Base-by-base conservation (phyloP, 2,113 vertebrate genomes). In the Dascyllus trimaculatus region DNA sequence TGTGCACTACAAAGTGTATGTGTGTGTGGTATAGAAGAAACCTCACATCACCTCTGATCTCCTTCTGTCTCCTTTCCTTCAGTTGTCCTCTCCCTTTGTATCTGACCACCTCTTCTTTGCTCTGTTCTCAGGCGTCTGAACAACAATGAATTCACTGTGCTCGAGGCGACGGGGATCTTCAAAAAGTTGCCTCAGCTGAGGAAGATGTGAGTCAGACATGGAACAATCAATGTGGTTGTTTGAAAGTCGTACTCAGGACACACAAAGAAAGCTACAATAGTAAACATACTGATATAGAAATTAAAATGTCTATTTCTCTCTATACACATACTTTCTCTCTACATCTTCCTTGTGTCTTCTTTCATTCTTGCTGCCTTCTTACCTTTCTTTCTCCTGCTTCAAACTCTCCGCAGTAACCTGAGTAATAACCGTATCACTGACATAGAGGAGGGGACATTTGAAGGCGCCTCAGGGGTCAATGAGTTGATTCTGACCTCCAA, bases 391-490 rank as follows among this genome's bases (percentile, higher is more conserved):
- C 14, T 26, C 35, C 24, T 35, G 7, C 24, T 14, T 61, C 14
- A 48, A 25, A 0, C 25, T 68, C 52, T 18, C 18, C 80, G 59
- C 91, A 99, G 98, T 94, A 99, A 99, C 81, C 93, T 99, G 63
- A 99, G 98, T 91, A 99, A 98, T 87, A 99, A 99, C 87, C 99
- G 99, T 85, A 99, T 99, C 93, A 96, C 96, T 6, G 98, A 99
- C 93, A 98, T 99, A 0, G 98, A 99, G 92, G 98, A 99, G 93
- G 98, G 98, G 38, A 96, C 96, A 0, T 99, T 99, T 85, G 98
- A 99, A 45, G 98, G 98, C 52, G 96, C 97, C 1, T 93, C 95
- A 19, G 97, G 97, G 60, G 97, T 99, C 62, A 99, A 98, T 56
- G 98, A 99, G 83, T 88, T 99, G 35, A 95, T 99, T 71, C 91